Conservation (phyloP, 2,888 invertebrate genomes). For the Cephus pulcher region DNA sequence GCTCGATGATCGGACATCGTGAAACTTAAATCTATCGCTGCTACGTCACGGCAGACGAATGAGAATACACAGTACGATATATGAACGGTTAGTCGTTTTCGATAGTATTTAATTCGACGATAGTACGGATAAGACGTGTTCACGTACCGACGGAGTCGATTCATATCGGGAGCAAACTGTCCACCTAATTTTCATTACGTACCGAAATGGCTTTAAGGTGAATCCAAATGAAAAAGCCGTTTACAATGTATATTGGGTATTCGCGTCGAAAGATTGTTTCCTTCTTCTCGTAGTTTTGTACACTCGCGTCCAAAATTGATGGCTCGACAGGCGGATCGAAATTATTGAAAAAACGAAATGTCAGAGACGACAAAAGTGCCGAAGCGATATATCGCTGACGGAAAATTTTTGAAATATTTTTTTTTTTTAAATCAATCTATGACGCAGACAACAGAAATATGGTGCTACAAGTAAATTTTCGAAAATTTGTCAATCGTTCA, state of each 20-base stretch:
- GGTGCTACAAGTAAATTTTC: background rate
- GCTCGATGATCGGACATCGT: background rate
- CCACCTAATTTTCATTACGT: background rate
- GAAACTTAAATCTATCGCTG: background rate
- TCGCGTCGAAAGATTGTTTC: background rate
- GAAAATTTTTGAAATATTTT: background rate
- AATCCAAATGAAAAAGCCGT: too few species aligned
- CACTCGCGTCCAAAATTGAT: background rate
- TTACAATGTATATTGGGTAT: too few species aligned
- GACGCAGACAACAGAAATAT: background rate
- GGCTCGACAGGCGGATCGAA: background rate
- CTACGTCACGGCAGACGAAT: background rate
- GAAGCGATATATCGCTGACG: background rate
- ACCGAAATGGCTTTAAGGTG: background rate
- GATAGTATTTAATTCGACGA: background rate
- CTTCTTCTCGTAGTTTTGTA: background rate
- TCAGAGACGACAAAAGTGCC: background rate
- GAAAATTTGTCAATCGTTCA: background rate
- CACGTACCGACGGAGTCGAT: background rate
- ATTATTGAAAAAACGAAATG: background rate
- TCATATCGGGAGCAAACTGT: background rate
- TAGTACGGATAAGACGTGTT: background rate
- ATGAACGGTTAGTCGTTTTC: conserved; percentile 35
- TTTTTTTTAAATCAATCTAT: background rate
- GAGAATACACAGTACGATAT: conserved; percentile 21